A percentile compares a stretch with the other conserved stretches of the same genome.
Evolutionary conservation across 2,797 vertebrate species (phyloP).

Genomic region (Trichosurus vulpecula): DNA sequence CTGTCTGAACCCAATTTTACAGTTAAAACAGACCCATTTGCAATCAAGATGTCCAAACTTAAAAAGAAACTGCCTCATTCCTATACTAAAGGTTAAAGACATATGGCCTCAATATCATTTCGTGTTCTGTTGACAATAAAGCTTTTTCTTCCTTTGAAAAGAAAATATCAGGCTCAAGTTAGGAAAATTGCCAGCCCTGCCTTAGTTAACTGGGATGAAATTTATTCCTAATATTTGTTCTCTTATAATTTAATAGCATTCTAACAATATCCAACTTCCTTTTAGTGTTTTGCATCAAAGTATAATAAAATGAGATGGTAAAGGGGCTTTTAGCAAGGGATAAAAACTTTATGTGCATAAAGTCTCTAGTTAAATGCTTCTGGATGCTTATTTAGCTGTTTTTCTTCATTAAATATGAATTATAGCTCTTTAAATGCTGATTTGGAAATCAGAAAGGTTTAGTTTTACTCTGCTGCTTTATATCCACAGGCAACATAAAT

Average conservation of each 20-base stretch:
- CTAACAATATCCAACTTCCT: slow-evolving; percentile 77
- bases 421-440: slow-evolving; percentile 78
- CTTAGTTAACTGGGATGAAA: slow-evolving; percentile 62
- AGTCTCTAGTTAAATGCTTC: slow-evolving; percentile 76
- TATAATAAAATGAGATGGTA: slow-evolving; percentile 73
- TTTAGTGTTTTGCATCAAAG: slow-evolving; percentile 71
- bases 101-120: slow-evolving; percentile 67
- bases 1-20: slow-evolving; percentile 34
- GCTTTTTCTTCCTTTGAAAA: slow-evolving; percentile 61
- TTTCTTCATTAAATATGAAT: slow-evolving; percentile 83
- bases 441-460: slow-evolving; percentile 78
- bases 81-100: slow-evolving; percentile 56
- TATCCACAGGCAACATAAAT: slow-evolving; percentile 74
- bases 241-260: slow-evolving; percentile 75
- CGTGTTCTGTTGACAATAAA: slow-evolving; percentile 61
- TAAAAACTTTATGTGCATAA: slow-evolving; percentile 75
- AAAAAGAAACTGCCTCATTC: slow-evolving; percentile 52
- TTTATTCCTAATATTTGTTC: slow-evolving; percentile 75
- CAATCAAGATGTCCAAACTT: slow-evolving; percentile 31
- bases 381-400: slow-evolving; percentile 77
- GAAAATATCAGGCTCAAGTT: slow-evolving; percentile 47
- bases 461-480: slow-evolving; percentile 74
- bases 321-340: slow-evolving; percentile 76
- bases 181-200: slow-evolving; percentile 69
- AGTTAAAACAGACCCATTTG: slow-evolving; percentile 68